Conservation (phyloP, 2,113 vertebrate genomes). For the Bathybates hornii region DNA sequence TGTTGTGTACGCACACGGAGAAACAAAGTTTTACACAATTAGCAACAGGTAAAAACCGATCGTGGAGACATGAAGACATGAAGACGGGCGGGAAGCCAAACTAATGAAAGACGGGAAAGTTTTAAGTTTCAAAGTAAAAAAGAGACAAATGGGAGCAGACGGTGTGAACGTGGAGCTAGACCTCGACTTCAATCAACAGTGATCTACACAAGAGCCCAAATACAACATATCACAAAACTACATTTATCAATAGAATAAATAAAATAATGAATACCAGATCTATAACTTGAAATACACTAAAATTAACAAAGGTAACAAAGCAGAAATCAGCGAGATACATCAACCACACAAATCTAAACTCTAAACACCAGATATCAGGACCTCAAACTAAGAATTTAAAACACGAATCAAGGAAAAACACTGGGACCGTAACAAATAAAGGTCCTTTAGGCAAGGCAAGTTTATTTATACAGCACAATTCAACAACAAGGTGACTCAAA, state of each 20-base stretch:
- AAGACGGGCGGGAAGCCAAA: accelerated
- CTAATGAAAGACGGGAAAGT: background rate
- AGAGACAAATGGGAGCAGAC: background rate
- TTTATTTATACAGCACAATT: too few relatives aligned
- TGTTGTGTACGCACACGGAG: background rate
- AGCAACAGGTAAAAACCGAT: background rate
- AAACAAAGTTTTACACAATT: background rate
- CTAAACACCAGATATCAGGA: background rate
- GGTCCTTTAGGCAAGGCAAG: too few relatives aligned
- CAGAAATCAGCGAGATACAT: background rate
- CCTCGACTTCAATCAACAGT: background rate
- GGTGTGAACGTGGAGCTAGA: background rate
- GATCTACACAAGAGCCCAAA: background rate
- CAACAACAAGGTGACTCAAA: too few relatives aligned
- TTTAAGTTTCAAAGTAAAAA: background rate
- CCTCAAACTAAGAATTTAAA: background rate
- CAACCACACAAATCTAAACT: background rate
- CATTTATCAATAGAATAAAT: background rate
- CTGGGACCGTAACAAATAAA: background rate
- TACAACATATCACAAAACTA: background rate
- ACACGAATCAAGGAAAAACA: background rate
- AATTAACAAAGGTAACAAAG: background rate
- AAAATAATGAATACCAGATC: background rate
- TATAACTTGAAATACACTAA: background rate
- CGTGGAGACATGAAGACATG: background rate